phyloP scores from a whole-genome alignment of 2,888 invertebrate genomes.

The Yponomeuta malinellus region DNA sequence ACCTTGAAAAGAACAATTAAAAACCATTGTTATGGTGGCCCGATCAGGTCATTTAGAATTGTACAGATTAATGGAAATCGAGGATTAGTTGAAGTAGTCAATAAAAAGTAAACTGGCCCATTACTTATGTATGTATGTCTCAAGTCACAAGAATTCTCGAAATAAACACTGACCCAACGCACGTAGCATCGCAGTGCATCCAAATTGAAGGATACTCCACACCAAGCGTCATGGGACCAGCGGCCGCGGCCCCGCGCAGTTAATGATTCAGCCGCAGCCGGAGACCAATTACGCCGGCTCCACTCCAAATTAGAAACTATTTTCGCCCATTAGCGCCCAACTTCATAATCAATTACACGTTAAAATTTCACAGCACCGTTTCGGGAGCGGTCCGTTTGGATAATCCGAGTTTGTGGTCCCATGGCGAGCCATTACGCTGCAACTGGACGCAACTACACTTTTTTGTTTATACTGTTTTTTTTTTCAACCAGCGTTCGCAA shows the following conservation, averaged over 20 bases:
- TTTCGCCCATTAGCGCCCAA: conserved; percentile 71
- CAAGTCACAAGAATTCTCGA: no score
- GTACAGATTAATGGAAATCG: no score
- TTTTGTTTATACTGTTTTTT: conserved; percentile 32
- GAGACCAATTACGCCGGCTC: conserved; percentile 66
- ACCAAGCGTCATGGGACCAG: conserved; percentile 6
- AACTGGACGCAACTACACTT: conserved; percentile 54
- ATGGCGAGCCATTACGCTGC: conserved; percentile 62
- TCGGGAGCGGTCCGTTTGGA: conserved; percentile 65
- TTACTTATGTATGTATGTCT: neutral
- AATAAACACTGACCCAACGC: neutral
- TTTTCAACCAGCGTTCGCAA: neutral
- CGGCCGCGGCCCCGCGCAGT: conserved; percentile 34
- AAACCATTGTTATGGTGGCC: no score
- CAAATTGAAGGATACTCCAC: conserved; percentile 44
- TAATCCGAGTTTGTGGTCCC: conserved; percentile 76
- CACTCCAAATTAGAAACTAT: conserved; percentile 74
- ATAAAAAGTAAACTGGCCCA: neutral
- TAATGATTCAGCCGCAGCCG: conserved; percentile 65
- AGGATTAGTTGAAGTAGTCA: neutral
- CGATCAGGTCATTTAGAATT: no score
- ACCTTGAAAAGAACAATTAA: no score
- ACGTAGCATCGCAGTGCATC: neutral
- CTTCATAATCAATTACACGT: conserved; percentile 75
- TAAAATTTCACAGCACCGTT: conserved; percentile 70